phyloP scores from a whole-genome alignment of 2,888 invertebrate species.

The Ephialtes manifestator region DNA sequence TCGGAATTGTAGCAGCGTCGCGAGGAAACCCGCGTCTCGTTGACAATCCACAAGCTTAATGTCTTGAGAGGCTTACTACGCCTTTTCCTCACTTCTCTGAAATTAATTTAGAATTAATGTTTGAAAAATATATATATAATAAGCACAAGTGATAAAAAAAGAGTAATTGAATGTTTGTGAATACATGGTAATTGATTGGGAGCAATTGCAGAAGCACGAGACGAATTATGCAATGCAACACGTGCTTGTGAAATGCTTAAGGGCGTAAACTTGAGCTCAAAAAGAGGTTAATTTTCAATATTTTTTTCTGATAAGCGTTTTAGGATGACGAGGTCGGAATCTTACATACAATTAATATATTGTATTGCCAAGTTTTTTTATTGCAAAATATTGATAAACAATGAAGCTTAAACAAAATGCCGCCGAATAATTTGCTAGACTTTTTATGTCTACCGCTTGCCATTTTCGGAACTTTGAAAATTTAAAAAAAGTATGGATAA shows the following conservation, averaged over 20 bases:
- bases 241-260: not conserved
- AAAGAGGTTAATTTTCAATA: too few species aligned
- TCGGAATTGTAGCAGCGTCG: constrained; percentile 27
- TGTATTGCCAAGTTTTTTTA: too few species aligned
- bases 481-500: too few species aligned
- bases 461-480: not conserved
- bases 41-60: constrained; percentile 5
- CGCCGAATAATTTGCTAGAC: too few species aligned
- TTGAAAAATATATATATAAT: not conserved
- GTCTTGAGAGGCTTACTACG: not conserved
- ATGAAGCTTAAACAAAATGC: too few species aligned
- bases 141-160: not conserved
- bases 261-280: not conserved
- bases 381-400: too few species aligned
- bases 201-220: not conserved
- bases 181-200: not conserved
- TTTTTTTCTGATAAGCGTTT: too few species aligned
- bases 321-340: too few species aligned
- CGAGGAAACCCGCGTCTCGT: not conserved
- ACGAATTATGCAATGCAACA: not conserved
- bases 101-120: not conserved
- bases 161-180: not conserved
- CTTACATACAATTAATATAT: too few species aligned
- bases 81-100: not conserved
- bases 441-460: not conserved